These are phyloP conservation scores for Sesamia nonagrioides DNA, from an alignment of 1,140 invertebrate genomes.

Conservation along the genomic window DNA sequence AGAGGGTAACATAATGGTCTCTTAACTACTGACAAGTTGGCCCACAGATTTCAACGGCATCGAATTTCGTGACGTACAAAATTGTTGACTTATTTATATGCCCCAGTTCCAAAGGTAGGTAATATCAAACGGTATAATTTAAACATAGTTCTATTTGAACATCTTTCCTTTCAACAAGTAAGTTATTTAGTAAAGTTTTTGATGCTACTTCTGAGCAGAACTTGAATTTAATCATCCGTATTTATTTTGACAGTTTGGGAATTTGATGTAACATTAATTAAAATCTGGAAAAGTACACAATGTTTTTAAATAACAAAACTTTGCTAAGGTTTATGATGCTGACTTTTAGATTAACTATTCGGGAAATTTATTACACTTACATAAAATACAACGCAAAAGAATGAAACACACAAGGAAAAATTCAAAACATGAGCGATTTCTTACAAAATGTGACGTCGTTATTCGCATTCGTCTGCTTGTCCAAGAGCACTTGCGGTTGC, in stretches of 20 bases:
- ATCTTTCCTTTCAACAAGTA: not conserved
- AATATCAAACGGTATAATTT: slow-evolving; percentile 27
- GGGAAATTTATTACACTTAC: too few relatives aligned
- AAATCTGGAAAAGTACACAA: too few relatives aligned
- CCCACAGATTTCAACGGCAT: slow-evolving; percentile 21
- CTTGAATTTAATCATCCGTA: not conserved
- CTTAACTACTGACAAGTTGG: slow-evolving; percentile 34
- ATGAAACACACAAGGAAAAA: too few relatives aligned
- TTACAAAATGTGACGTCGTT: slow-evolving; percentile 28
- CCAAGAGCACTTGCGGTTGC: slow-evolving; percentile 56
- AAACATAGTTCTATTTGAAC: slow-evolving; percentile 1
- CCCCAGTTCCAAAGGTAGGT: slow-evolving; percentile 13
- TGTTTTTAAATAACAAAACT: too few relatives aligned
- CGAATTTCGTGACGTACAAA: slow-evolving; percentile 32
- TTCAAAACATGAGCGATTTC: not conserved
- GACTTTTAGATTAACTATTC: too few relatives aligned
- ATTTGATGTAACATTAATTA: not conserved
- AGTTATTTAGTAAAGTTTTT: not conserved
- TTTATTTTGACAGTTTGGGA: not conserved
- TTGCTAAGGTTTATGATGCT: too few relatives aligned
- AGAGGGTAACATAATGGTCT: slow-evolving; percentile 30
- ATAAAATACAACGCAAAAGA: too few relatives aligned
- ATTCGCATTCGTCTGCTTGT: slow-evolving; percentile 17
- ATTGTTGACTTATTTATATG: slow-evolving; percentile 25
- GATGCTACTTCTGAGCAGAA: not conserved